Conservation (phyloP, 2,113 vertebrate species). For the Larimichthys polyactis region DNA sequence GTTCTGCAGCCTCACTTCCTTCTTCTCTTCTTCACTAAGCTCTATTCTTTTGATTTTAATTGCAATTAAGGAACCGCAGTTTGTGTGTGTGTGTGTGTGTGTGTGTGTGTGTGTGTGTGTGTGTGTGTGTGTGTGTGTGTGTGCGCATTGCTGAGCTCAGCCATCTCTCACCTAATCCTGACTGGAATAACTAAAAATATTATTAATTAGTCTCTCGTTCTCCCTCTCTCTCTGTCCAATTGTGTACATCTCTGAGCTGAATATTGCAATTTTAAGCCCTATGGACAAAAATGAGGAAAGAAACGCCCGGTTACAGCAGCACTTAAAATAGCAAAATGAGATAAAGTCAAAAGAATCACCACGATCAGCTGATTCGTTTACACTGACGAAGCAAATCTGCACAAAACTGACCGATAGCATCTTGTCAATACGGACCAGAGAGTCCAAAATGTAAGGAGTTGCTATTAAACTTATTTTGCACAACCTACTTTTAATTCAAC, state of each 20-base stretch:
- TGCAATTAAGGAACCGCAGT: conserved; percentile 44
- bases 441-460: not conserved
- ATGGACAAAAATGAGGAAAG: not conserved
- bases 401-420: not conserved
- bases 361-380: not conserved
- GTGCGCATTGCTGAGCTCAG: conserved; percentile 37
- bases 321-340: not conserved
- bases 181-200: conserved; percentile 48
- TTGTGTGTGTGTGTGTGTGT: conserved; percentile 15
- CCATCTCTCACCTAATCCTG: conserved; percentile 31
- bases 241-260: not conserved
- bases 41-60: conserved; percentile 25
- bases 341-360: not conserved
- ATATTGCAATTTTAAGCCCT: not conserved
- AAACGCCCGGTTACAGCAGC: not conserved
- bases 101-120: not conserved
- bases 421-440: not conserved
- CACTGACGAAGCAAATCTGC: no score
- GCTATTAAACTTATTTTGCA: not conserved
- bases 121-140: conserved; percentile 13
- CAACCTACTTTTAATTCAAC: not conserved
- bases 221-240: not conserved
- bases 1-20: conserved; percentile 19
- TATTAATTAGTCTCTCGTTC: conserved; percentile 5
- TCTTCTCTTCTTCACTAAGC: conserved; percentile 3